Percentiles rank a stretch among this genome's conserved stretches.
These are phyloP conservation scores for Mesitornis unicolor DNA, from an alignment of 2,113 vertebrate species.

Conservation along the genomic window DNA sequence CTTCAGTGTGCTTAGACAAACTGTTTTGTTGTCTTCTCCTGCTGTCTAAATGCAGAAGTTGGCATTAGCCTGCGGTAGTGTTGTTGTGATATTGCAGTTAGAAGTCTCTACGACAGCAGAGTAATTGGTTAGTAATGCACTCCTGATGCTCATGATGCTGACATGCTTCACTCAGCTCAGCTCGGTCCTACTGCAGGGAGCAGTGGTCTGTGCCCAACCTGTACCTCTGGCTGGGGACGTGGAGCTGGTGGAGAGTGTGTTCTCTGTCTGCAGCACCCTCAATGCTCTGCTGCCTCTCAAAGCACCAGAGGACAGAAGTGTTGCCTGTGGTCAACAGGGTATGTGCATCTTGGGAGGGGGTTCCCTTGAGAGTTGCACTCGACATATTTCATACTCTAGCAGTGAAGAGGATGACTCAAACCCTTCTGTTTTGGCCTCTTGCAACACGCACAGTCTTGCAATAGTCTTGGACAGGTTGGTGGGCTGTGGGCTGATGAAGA, in stretches of 20 bases:
- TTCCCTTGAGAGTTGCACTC: neutral
- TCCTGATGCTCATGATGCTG: neutral
- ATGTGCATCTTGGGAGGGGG: neutral
- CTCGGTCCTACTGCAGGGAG: accelerated
- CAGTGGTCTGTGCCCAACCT: neutral
- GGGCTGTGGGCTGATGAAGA: neutral
- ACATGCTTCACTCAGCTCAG: neutral
- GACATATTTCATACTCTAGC: neutral
- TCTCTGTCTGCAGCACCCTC: neutral
- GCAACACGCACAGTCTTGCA: neutral
- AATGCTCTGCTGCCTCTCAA: neutral
- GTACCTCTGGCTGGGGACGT: neutral
- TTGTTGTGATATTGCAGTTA: accelerated
- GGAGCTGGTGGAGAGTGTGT: neutral
- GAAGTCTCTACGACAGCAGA: neutral
- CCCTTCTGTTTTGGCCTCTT: neutral
- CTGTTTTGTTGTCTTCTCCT: neutral
- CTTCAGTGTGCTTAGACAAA: neutral
- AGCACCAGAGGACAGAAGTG: neutral
- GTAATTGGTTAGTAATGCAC: neutral
- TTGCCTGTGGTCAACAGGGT: accelerated
- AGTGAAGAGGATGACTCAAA: neutral
- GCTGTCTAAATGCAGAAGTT: neutral
- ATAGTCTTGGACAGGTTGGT: neutral
- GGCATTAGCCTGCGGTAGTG: neutral